These are phyloP conservation scores for Drosophila tropicalis DNA, from an alignment of 1,140 invertebrate genomes.

Conservation along the genomic window DNA sequence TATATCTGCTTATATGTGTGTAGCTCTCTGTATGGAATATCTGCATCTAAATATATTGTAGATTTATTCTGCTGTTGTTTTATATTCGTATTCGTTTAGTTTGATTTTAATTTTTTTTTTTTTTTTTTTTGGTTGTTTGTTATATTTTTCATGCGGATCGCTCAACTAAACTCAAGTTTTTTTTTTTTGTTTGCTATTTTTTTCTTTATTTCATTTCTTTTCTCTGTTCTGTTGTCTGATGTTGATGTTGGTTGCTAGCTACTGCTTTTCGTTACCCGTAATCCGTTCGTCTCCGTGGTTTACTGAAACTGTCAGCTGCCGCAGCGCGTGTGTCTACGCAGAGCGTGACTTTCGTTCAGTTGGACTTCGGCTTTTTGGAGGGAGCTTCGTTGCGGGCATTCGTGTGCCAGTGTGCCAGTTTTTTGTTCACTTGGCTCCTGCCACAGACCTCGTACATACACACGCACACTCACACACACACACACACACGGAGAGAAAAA, in stretches of 20 bases:
- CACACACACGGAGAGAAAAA: background rate
- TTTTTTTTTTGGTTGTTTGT: background rate
- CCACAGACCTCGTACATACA: slow-evolving; percentile 15
- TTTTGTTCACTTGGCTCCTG: slow-evolving; percentile 15
- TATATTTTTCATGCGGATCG: slow-evolving; percentile 7
- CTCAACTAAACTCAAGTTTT: slow-evolving; percentile 11
- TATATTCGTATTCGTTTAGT: background rate
- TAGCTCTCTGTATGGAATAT: slow-evolving; percentile 1
- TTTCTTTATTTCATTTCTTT: slow-evolving; percentile 7
- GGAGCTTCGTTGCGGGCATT: slow-evolving; percentile 22
- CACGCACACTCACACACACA: background rate
- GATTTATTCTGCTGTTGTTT: slow-evolving; percentile 1
- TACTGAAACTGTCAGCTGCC: slow-evolving; percentile 82
- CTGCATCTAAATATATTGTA: slow-evolving; percentile 3
- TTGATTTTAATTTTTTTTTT: background rate
- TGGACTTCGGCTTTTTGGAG: slow-evolving; percentile 21
- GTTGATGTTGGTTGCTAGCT: slow-evolving; percentile 18
- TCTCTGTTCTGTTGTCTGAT: slow-evolving; percentile 5
- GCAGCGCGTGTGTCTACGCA: slow-evolving; percentile 67
- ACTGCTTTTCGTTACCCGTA: slow-evolving; percentile 76
- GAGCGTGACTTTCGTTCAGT: slow-evolving; percentile 81
- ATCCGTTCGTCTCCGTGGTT: slow-evolving; percentile 83
- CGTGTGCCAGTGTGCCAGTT: slow-evolving; percentile 5
- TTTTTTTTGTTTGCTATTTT: slow-evolving; percentile 9
- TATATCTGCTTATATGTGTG: background rate